Percentiles rank a stretch among this genome's conserved stretches.
These are phyloP conservation scores for Xestia xanthographa DNA, from an alignment of 2,888 invertebrate species.

Conservation along the genomic window DNA sequence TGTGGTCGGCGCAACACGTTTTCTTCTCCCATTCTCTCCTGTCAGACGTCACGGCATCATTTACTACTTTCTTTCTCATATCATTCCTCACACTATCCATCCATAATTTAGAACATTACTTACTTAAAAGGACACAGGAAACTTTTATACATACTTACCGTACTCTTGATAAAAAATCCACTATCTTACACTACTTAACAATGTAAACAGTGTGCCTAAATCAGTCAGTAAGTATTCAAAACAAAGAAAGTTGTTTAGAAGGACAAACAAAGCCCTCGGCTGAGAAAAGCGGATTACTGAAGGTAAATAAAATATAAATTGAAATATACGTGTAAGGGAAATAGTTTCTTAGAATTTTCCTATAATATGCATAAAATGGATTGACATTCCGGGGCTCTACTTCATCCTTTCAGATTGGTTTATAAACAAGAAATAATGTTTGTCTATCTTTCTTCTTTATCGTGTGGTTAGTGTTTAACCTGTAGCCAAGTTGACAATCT, in stretches of 20 bases:
- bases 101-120: background rate
- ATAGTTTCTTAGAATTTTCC: slow-evolving; percentile 24
- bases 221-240: slow-evolving; percentile 20
- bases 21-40: no score
- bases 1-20: no score
- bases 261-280: slow-evolving; percentile 25
- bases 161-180: background rate
- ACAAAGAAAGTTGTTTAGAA: slow-evolving; percentile 32
- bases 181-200: background rate
- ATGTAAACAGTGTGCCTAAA: background rate
- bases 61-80: no score
- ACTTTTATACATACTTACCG: no score
- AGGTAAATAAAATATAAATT: slow-evolving; percentile 50
- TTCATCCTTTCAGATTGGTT: slow-evolving; percentile 8
- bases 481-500: no score
- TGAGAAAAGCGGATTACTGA: slow-evolving; percentile 52
- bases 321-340: slow-evolving; percentile 37
- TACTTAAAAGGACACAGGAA: no score
- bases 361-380: slow-evolving; percentile 19
- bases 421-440: background rate
- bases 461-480: no score
- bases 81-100: no score
- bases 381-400: background rate
- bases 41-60: no score
- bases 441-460: no score